A percentile compares a stretch with the other conserved stretches of the same genome.
Evolutionary conservation across 2,797 vertebrate species (phyloP).

Genomic region (Sebastes hopkinsi): DNA sequence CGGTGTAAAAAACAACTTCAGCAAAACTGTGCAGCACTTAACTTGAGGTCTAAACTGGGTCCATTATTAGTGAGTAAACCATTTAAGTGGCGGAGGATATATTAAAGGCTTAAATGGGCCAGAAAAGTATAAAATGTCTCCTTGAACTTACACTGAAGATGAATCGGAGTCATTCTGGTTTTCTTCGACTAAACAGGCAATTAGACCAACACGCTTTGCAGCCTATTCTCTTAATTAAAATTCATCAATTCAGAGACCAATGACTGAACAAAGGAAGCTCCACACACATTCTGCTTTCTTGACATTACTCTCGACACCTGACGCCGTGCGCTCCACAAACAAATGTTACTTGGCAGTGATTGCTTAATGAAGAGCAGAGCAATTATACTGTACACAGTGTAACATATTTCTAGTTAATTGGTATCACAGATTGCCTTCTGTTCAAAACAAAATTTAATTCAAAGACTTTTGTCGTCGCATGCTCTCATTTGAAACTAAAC

Average conservation of each 20-base stretch:
- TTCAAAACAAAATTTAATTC: conserved; percentile 19
- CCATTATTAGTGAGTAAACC: conserved; percentile 35
- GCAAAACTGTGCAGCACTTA: conserved; percentile 9
- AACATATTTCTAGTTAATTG: conserved; percentile 42
- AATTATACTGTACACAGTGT: conserved; percentile 33
- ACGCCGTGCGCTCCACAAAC: conserved; percentile 6
- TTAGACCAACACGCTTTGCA: conserved; percentile 18
- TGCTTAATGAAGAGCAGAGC: conserved; percentile 41
- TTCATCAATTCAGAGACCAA: conserved; percentile 41
- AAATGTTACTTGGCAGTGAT: conserved; percentile 24
- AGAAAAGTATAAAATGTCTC: conserved; percentile 54
- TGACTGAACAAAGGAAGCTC: conserved; percentile 23
- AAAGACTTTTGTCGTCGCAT: conserved; percentile 38
- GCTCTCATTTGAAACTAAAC: conserved; percentile 36
- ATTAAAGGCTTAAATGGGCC: conserved; percentile 48
- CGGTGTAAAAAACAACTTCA: conserved; percentile 13
- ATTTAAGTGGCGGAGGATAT: conserved; percentile 15
- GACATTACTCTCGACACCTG: conserved; percentile 31
- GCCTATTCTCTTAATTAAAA: conserved; percentile 55
- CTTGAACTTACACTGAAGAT: conserved; percentile 39
- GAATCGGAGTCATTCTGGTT: conserved; percentile 37
- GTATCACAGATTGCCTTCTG: conserved; percentile 24
- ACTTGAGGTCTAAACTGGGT: conserved; percentile 24
- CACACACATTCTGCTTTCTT: neutral
- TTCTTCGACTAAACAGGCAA: conserved; percentile 56